Evolutionary conservation across 2,888 invertebrate genomes (phyloP), one percentile per base, ranked within the genome.

Genomic region (Drosophila glabriapex): DNA sequence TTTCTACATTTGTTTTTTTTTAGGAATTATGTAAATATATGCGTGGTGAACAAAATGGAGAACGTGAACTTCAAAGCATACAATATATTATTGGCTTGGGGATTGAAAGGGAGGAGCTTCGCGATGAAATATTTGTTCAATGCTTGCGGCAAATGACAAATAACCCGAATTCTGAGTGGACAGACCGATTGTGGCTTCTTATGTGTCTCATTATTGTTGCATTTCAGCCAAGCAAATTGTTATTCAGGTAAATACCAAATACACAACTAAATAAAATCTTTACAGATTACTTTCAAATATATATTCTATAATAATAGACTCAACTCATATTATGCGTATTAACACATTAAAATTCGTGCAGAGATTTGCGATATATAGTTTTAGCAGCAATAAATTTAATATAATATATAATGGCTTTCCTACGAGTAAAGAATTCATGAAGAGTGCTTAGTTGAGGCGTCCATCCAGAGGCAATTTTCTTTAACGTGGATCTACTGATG

Each of bases 121-220:
- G 98, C 12, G 99, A 99, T 92, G 99, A 99, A 94, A 97, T 99
- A 82, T 95, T 97, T 78, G 97, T 98, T 16, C 97, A 98, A 89
- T 97, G 97, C 85, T 97, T 98, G 90, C 94, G 98, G 85, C 97
- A 98, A 94, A 96, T 97, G 52, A 98, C 97, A 19, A 97, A 97
- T 83, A 98, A 98, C 92, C 98, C 98, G 0, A 96, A 95, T 73
- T 94, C 95, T 1, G 98, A 98, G 76, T 96, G 97, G 94, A 95
- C 96, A 1, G 97, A 98, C 90, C 95, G 97, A 66, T 95, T 98
- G 25, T 99, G 98, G 98, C 94, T 98, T 46, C 94, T 99, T 2
- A 94, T 99, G 56, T 98, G 98, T 92, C 94, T 98, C 65, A 96
- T 97, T 85, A 97, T 98, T 39, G 98, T 98, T 3, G 97, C 98